Conservation (phyloP, 2,113 vertebrate genomes). For the Chitala chitala region DNA sequence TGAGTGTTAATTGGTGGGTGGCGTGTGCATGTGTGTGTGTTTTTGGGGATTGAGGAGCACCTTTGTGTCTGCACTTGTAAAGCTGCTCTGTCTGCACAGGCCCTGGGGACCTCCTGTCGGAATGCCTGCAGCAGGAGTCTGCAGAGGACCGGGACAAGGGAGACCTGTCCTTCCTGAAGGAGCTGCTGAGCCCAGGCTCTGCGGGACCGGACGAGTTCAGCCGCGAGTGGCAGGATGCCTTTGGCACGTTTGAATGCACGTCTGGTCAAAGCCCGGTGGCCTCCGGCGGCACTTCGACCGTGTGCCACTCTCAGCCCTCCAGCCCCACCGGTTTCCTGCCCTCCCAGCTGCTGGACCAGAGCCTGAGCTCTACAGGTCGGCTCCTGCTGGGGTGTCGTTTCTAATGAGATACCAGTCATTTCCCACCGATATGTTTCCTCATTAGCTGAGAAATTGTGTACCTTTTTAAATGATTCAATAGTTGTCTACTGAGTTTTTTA, state of each 20-base stretch:
- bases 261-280: constrained; percentile 11
- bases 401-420: too few relatives aligned
- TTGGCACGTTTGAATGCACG: constrained; percentile 53
- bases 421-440: too few relatives aligned
- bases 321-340: constrained; percentile 66
- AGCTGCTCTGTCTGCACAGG: not conserved
- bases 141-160: constrained; percentile 59
- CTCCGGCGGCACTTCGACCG: constrained; percentile 16
- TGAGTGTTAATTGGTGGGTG: not conserved
- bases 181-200: constrained; percentile 57
- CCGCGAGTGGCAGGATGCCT: constrained; percentile 59
- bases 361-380: constrained; percentile 66
- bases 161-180: constrained; percentile 73
- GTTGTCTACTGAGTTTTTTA: too few relatives aligned
- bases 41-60: too few relatives aligned
- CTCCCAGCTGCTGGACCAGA: constrained; percentile 79
- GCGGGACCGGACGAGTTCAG: constrained; percentile 53
- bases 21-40: not conserved
- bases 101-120: constrained; percentile 33
- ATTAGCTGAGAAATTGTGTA: not conserved
- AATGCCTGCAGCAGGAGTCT: constrained; percentile 15
- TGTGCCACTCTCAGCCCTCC: constrained; percentile 43
- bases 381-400: too few relatives aligned
- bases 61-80: not conserved
- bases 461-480: not conserved